phyloP scores from a whole-genome alignment of 1,140 invertebrate species.

The Heterodera schachtii region DNA sequence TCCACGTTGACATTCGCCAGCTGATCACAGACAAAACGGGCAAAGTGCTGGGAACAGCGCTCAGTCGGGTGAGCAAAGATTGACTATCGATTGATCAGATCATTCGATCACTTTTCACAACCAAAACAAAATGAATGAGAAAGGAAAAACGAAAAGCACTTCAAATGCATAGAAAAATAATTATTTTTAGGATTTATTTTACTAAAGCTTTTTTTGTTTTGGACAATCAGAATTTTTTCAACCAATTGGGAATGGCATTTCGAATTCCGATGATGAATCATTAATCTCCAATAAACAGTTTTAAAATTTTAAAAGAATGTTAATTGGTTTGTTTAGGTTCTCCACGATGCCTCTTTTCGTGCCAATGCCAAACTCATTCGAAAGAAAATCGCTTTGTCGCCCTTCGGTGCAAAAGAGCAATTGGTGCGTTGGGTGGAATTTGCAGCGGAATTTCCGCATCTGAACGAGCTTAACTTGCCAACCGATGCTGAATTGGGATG shows the following conservation, averaged over 20 bases:
- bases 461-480: conserved; percentile 35
- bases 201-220: background rate
- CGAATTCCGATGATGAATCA: too few relatives aligned
- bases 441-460: conserved; percentile 30
- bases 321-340: background rate
- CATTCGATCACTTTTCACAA: too few relatives aligned
- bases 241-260: too few relatives aligned
- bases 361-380: conserved; percentile 17
- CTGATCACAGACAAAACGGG: conserved; percentile 40
- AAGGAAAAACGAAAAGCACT: too few relatives aligned
- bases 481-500: conserved; percentile 18
- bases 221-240: background rate
- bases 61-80: conserved; percentile 5
- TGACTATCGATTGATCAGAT: background rate
- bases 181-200: too few relatives aligned
- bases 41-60: background rate
- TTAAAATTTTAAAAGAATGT: too few relatives aligned
- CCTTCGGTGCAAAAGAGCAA: conserved; percentile 22
- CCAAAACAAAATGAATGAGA: too few relatives aligned
- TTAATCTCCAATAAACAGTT: too few relatives aligned
- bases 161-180: too few relatives aligned
- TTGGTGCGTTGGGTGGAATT: conserved; percentile 39
- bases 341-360: conserved; percentile 1
- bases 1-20: conserved; percentile 45
- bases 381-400: conserved; percentile 23